Base-by-base conservation (phyloP, 2,888 invertebrate species). In the Macrophya annulata region DNA sequence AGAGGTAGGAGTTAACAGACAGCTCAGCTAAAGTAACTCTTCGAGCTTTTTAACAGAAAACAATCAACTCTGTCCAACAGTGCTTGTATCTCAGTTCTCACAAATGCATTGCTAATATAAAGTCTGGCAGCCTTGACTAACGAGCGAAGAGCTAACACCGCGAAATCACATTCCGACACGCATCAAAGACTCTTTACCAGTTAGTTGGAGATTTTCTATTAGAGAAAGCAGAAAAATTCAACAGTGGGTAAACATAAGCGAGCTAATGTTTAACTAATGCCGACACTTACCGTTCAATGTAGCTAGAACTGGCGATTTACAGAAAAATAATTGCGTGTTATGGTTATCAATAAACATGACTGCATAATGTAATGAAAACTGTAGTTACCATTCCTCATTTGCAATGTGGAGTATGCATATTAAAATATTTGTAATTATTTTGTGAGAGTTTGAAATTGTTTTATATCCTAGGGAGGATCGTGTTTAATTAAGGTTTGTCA, bases 401-500 rank as follows among this genome's bases (percentile, higher is more conserved):
- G 10, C 4, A 37, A 8, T 37, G 37, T 25, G 31, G 21, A 25
- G 9, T 62, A 21, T 17, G 15, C 37, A 68, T 68, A 15, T 17
- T 6, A 37, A 68, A 68, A 68, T 68, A 68, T 68, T 6, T 37
- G 68, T 68, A 37, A 68, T 68, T 68, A 68, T 37, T 68, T 17
- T 25, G 8, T 4, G 12, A 68, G 68, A 68, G 68, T 37, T 37
- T 37, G 68, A 15, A 68, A 68, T 68, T 68, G 37, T 68, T 68
- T 68, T 37, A 68, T 68, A 68, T 15, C 17, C 37, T 68, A 17
- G 31, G 17, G 17, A 37, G 37, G 31, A 68, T 68, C 68, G 37
- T 68, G 37, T 68, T 68, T 37, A 68, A 68, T 68, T 31, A 74
- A 74, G 43, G 21, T 74, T 74, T 21, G 74, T 74, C 17, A 45